Evolutionary conservation across 2,797 vertebrate genomes (phyloP), one percentile per base, ranked within the genome.

Genomic region (Spinibarbus caldwelli): DNA sequence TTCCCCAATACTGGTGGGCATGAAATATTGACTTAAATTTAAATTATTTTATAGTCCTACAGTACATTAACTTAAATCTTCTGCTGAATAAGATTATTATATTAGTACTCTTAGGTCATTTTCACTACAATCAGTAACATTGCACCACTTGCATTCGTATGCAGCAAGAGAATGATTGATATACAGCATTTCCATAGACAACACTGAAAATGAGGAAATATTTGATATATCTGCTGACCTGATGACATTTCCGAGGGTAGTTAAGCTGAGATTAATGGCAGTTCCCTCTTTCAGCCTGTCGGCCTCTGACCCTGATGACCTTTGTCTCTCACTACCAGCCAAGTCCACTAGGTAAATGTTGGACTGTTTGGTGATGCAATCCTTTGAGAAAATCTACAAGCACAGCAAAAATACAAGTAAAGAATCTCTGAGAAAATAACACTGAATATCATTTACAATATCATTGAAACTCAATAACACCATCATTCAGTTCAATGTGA

Each of bases 201-300:
- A 57, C 4, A 11, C 23, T 5, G 17, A 10, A 31, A 66, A 19
- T 34, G 2, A 17, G 26, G 2, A 34, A 34, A 66, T 66, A 34
- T 66, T 15, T 64, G 29, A 29, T 19, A 3, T 43, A 45, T 43
- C 10, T 17, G 19, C 36, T 36, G 70, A 97, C 97, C 97, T 97
- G 95, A 97, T 98, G 59, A 97, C 96, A 0, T 97, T 97, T 68
- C 97, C 97, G 89, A 97, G 92, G 0, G 94, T 97, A 89, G 97
- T 97, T 90, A 97, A 94, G 90, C 97, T 98, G 90, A 97, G 94
- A 90, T 97, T 98, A 90, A 97, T 96, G 84, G 93, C 94, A 0
- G 95, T 95, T 86, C 97, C 97, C 91, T 97, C 97, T 86, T 94
- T 96, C 68, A 97, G 92, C 71, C 97, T 92, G 89, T 97, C 97